A percentile compares a stretch with the other conserved stretches of the same genome.
Conservation (phyloP, 2,113 vertebrate genomes). For the Synchiropus splendidus region DNA sequence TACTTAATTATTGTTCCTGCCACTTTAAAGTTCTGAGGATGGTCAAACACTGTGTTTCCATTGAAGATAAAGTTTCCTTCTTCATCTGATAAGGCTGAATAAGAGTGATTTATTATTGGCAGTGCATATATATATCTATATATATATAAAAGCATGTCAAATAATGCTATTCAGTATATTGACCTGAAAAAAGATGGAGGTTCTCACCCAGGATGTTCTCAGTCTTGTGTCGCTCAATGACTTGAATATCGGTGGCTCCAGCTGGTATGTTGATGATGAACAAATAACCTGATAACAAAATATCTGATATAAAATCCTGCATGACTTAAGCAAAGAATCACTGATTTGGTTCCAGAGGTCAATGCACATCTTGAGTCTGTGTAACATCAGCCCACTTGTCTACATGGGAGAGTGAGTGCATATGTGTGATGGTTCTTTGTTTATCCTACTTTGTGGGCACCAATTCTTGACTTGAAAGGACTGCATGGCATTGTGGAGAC, state of each 20-base stretch:
- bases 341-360: no score
- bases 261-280: slow-evolving; percentile 80
- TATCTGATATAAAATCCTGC: not conserved
- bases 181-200: slow-evolving; percentile 29
- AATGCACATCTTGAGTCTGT: not conserved
- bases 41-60: slow-evolving; percentile 77
- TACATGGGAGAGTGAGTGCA: slow-evolving; percentile 31
- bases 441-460: no score
- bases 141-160: no score
- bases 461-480: no score
- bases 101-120: not conserved
- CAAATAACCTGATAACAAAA: slow-evolving; percentile 66
- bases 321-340: not conserved
- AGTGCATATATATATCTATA: no score
- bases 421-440: no score
- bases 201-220: slow-evolving; percentile 81
- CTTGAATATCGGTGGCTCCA: slow-evolving; percentile 80
- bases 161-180: no score
- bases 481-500: no score
- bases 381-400: not conserved
- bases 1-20: slow-evolving; percentile 85
- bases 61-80: slow-evolving; percentile 81
- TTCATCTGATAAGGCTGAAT: slow-evolving; percentile 78
- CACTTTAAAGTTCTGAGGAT: slow-evolving; percentile 81
- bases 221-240: slow-evolving; percentile 81